Base-by-base conservation (phyloP, 2,113 vertebrate species). In the Phalacrocorax pelagicus region DNA sequence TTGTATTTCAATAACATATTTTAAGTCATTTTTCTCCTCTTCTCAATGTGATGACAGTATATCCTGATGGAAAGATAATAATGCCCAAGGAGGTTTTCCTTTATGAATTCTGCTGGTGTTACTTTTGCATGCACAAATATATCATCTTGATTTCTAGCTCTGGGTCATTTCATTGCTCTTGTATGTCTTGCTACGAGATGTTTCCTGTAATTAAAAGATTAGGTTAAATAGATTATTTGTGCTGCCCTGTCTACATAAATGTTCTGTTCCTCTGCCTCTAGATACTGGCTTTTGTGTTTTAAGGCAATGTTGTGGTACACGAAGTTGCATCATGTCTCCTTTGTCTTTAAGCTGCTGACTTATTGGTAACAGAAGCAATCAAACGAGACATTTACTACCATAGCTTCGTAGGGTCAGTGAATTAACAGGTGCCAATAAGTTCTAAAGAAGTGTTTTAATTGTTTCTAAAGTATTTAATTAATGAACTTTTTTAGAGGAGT, bases 61-160 rank as follows among this genome's bases (percentile, higher is more conserved):
- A 91, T 90, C 93, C 87, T 97, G 91, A 94, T 92, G 88, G 91
- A 96, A 96, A 96, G 91, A 97, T 97, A 97, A 97, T 91, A 92
- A 95, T 96, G 90, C 95, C 96, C 89, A 92, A 94, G 92, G 92
- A 96, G 86, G 87, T 92, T 96, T 85, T 95, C 90, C 97, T 94
- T 97, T 97, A 93, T 97, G 96, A 98, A 97, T 98, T 97, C 90
- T 94, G 74, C 86, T 96, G 59, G 88, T 97, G 90, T 95, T 94
- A 95, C 90, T 94, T 95, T 92, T 72, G 73, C 86, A 69, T 88
- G 69, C 93, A 90, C 89, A 96, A 95, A 84, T 94, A 92, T 15
- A 96, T 94, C 83, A 70, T 96, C 90, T 96, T 92, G 83, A 93
- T 93, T 95, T 97, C 95, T 96, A 95, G 81, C 71, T 97, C 67